phyloP scores from a whole-genome alignment of 1,140 invertebrate species.

The Drosophila lowei region DNA sequence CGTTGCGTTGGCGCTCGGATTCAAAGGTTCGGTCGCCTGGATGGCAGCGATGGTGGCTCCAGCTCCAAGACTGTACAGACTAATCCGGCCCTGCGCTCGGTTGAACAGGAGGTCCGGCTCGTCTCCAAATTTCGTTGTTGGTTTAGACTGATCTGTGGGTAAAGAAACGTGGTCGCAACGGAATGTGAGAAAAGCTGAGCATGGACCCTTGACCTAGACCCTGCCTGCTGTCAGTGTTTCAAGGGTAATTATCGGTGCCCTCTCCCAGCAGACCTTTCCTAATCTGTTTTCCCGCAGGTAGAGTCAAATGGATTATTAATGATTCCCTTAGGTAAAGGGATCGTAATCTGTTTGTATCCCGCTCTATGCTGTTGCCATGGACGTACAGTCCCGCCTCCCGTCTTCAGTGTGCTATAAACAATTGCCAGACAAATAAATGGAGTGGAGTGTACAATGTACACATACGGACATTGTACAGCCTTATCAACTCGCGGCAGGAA shows the following conservation, averaged over 20 bases:
- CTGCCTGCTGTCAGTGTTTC: neutral
- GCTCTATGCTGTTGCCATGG: no score
- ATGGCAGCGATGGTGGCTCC: conserved; percentile 71
- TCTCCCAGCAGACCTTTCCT: neutral
- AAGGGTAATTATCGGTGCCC: conserved; percentile 3
- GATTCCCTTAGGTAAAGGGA: neutral
- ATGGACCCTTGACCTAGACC: neutral
- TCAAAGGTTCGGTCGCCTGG: conserved; percentile 59
- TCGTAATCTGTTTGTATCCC: conserved; percentile 2
- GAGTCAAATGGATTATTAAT: conserved; percentile 9
- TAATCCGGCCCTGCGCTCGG: conserved; percentile 84
- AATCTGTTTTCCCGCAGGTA: conserved; percentile 28
- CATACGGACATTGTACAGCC: neutral
- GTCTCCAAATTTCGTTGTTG: conserved; percentile 85
- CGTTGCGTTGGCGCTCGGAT: conserved; percentile 59
- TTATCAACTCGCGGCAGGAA: neutral
- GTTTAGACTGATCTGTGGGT: conserved; percentile 86
- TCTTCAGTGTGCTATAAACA: neutral
- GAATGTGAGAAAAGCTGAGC: neutral
- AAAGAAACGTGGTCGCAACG: neutral
- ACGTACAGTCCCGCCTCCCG: no score
- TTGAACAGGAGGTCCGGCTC: conserved; percentile 83
- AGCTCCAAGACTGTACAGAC: conserved; percentile 83
- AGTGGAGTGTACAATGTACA: no score
- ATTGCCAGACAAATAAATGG: neutral